These are phyloP conservation scores for Eledona agricola DNA, from an alignment of 2,888 invertebrate species.

Conservation along the genomic window DNA sequence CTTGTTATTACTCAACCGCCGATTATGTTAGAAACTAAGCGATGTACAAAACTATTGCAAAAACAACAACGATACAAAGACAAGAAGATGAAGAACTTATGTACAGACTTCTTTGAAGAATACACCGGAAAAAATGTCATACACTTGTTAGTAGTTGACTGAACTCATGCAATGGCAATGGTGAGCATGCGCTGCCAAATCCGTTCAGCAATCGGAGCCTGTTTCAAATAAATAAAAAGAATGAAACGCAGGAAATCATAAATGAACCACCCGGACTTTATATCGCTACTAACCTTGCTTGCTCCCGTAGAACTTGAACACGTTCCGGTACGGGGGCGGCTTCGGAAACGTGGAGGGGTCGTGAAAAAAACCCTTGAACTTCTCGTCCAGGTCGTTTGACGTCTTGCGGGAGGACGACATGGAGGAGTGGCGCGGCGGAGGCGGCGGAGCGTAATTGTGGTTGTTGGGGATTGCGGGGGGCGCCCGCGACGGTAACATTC, in stretches of 20 bases:
- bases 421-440: slow-evolving; percentile 72
- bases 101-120: slow-evolving; percentile 2
- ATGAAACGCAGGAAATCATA: slow-evolving; percentile 19
- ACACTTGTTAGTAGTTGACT: slow-evolving; percentile 32
- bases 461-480: slow-evolving; percentile 49
- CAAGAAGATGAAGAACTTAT: slow-evolving; percentile 21
- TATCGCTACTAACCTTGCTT: slow-evolving; percentile 67
- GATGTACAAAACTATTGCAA: slow-evolving; percentile 13
- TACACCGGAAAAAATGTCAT: slow-evolving; percentile 26
- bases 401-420: slow-evolving; percentile 56
- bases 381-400: slow-evolving; percentile 70
- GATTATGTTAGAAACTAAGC: slow-evolving; percentile 18
- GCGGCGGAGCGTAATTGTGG: slow-evolving; percentile 61
- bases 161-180: slow-evolving; percentile 35
- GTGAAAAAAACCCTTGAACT: slow-evolving; percentile 74
- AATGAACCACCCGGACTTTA: neutral
- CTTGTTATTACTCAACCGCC: neutral
- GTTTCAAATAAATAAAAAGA: slow-evolving; percentile 29
- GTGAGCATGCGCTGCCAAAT: slow-evolving; percentile 31
- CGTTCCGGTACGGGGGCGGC: slow-evolving; percentile 74
- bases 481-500: slow-evolving; percentile 51
- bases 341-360: slow-evolving; percentile 70
- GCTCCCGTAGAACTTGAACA: slow-evolving; percentile 75
- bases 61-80: slow-evolving; percentile 16
- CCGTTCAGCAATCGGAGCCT: slow-evolving; percentile 37